Evolutionary conservation across 2,113 vertebrate genomes (phyloP), one percentile per base, ranked within the genome.

Genomic region (Sapayoa aenigma): DNA sequence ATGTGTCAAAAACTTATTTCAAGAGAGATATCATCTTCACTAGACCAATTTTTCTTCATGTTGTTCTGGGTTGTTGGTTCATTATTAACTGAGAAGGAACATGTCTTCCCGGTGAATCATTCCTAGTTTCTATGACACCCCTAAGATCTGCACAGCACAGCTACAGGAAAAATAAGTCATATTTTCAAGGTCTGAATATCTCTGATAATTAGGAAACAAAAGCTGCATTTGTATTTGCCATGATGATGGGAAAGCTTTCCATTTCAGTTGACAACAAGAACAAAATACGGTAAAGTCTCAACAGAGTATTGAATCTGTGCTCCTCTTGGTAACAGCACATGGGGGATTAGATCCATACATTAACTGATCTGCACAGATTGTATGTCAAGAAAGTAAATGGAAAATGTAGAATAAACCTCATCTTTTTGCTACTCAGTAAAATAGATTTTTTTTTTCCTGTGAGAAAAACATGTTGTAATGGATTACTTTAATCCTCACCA

Each of bases 111-210:
- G 59, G 80, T 91, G 89, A 95, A 86, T 95, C 85, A 87, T 69
- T 77, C 41, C 65, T 55, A 73, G 87, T 94, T 96, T 97, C 92
- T 93, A 85, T 96, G 92, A 92, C 90, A 94, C 52, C 83, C 89
- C 66, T 90, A 94, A 93, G 87, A 94, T 94, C 47, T 78, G 33
- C 55, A 76, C 11, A 69, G 76, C 78, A 88, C 52, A 55, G 52
- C 82, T 94, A 90, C 35, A 93, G 86, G 30, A 90, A 84, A 88
- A 96, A 55, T 23, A 92, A 83, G 55, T 88, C 35, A 68, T 90
- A 62, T 84, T 87, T 87, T 93, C 53, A 88, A 76, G 49, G 89
- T 91, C 89, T 83, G 59, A 95, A 93, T 92, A 92, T 42, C 72
- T 79, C 47, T 71, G 67, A 87, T 93, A 90, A 91, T 89, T 94